These are phyloP conservation scores for Trypoxylon attenuatum DNA, from an alignment of 2,888 invertebrate genomes.

Conservation along the genomic window DNA sequence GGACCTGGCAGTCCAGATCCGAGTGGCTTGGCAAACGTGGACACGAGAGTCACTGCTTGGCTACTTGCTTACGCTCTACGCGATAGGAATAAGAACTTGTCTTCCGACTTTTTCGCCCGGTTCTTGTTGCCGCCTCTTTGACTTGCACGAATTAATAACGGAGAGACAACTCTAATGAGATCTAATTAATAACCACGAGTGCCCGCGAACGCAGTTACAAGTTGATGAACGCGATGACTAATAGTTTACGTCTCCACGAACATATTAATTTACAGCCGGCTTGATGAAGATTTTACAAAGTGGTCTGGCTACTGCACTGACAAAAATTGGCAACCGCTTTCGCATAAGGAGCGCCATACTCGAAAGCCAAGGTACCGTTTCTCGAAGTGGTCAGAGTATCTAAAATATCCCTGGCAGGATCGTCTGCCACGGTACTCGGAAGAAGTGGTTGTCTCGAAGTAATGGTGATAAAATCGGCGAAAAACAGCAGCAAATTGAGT, in stretches of 20 bases:
- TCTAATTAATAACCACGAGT: slow-evolving; percentile 30
- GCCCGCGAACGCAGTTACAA: neutral
- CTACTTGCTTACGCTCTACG: slow-evolving; percentile 52
- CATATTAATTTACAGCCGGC: neutral
- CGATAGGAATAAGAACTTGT: slow-evolving; percentile 52
- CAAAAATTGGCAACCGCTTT: no score
- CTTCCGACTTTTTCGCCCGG: slow-evolving; percentile 16
- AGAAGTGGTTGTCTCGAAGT: no score
- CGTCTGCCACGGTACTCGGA: no score
- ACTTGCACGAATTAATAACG: slow-evolving; percentile 6
- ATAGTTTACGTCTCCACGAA: no score
- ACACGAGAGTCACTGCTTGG: slow-evolving; percentile 37
- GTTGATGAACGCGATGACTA: neutral
- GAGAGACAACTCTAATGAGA: neutral
- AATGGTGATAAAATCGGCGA: no score
- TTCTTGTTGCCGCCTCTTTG: slow-evolving; percentile 9
- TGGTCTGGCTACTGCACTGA: neutral
- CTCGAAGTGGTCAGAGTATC: no score
- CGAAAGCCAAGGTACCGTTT: no score
- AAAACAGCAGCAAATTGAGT: neutral
- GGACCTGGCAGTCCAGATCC: slow-evolving; percentile 44
- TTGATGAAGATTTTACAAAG: neutral
- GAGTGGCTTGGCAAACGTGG: slow-evolving; percentile 14
- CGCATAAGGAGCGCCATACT: no score
- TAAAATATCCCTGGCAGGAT: no score